Percentiles rank a stretch among this genome's conserved stretches.
These are phyloP conservation scores for Aphelocoma californica DNA, from an alignment of 2,797 vertebrate genomes.

Conservation along the genomic window DNA sequence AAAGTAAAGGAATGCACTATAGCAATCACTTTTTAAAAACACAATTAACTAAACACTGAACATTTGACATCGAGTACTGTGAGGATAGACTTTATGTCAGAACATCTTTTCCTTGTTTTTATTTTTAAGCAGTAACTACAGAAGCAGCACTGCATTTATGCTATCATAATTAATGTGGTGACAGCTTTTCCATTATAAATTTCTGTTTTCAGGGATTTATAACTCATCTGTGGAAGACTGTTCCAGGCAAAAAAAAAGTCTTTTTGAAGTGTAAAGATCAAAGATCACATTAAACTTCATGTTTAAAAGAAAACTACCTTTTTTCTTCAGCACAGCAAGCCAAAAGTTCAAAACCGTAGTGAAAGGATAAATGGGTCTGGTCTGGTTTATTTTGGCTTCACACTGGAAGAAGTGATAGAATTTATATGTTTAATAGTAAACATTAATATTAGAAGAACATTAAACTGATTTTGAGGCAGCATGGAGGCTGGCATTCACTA, in stretches of 20 bases:
- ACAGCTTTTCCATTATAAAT: slow-evolving; percentile 3
- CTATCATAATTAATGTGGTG: slow-evolving; percentile 13
- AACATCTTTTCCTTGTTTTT: background rate
- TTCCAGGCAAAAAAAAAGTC: background rate
- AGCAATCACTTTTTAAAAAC: background rate
- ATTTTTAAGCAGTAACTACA: background rate
- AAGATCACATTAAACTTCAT: slow-evolving; percentile 33
- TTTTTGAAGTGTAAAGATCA: slow-evolving; percentile 54
- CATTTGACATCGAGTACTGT: background rate
- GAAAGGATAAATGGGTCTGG: background rate
- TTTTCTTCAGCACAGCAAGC: background rate
- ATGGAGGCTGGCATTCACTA: background rate
- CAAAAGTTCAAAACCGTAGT: slow-evolving; percentile 10
- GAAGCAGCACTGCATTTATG: background rate
- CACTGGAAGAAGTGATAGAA: background rate
- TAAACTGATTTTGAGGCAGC: background rate
- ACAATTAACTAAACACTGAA: background rate
- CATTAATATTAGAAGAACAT: background rate
- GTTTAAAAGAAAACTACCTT: slow-evolving; percentile 18
- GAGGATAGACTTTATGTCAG: background rate
- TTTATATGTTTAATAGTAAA: background rate
- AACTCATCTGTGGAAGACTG: slow-evolving; percentile 3
- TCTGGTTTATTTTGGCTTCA: slow-evolving; percentile 18
- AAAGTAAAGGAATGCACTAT: background rate
- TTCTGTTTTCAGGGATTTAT: slow-evolving; percentile 16